Evolutionary conservation across 2,888 invertebrate species (phyloP), one percentile per base, ranked within the genome.

Genomic region (Clivina fossor): DNA sequence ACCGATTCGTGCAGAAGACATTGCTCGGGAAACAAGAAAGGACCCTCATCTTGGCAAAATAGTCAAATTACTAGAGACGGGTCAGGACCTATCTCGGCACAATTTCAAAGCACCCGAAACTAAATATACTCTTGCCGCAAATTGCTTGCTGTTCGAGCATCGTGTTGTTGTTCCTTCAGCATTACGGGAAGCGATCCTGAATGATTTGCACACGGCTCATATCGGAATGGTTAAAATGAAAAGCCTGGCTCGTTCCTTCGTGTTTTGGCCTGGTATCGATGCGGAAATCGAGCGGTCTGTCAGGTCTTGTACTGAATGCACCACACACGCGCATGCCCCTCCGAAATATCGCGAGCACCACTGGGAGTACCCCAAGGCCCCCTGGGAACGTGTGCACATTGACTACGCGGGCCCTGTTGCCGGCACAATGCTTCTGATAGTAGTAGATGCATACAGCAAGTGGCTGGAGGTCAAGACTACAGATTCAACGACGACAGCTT

Each of bases 341-440:
- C 41, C 60, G 2, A 61, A 61, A 33, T 55, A 56, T 32, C 33
- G 11, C 4, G 35, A 48, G 4, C 63, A 66, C 33, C 59, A 59
- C 5, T 66, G 64, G 65, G 63, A 65, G 37, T 59, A 57, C 33
- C 61, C 63, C 4, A 51, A 53, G 11, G 46, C 37, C 28, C 58
- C 64, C 3, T 68, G 67, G 64, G 49, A 60, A 32, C 40, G 66
- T 8, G 30, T 69, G 4, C 69, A 69, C 46, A 62, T 69, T 24
- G 65, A 68, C 61, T 68, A 65, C 54, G 64, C 65, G 44, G 65
- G 66, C 57, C 66, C 66, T 9, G 20, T 63, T 28, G 30, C 35
- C 7, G 59, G 46, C 5, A 57, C 35, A 24, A 50, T 49, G 28
- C 44, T 62, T 15, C 54, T 64, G 2, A 51, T 61, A 11, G 13